phyloP scores from a whole-genome alignment of 1,140 invertebrate species.

The Hetaerina americana region DNA sequence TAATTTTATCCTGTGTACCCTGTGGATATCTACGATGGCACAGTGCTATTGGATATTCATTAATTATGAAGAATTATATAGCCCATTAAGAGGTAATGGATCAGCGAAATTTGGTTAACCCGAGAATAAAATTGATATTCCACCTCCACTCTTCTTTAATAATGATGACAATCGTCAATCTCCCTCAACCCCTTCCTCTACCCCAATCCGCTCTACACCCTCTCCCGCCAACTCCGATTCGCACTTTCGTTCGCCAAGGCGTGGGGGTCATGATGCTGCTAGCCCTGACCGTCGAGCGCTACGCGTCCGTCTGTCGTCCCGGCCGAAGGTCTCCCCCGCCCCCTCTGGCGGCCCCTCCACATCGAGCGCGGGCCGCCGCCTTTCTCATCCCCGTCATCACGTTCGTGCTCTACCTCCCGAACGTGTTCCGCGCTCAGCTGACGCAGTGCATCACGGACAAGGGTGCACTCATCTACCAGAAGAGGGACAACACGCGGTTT shows the following conservation, averaged over 20 bases:
- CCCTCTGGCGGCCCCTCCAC: constrained; percentile 41
- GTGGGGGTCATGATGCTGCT: constrained; percentile 65
- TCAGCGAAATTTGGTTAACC: no score
- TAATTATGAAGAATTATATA: no score
- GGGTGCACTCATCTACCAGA: constrained; percentile 37
- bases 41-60: no score
- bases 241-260: constrained; percentile 28
- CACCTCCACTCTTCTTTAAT: neutral
- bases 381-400: constrained; percentile 43
- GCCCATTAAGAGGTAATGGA: no score
- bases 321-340: constrained; percentile 45
- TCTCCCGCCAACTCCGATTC: neutral
- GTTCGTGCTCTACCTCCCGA: constrained; percentile 49
- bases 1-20: no score
- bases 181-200: neutral
- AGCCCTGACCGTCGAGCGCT: constrained; percentile 63
- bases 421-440: constrained; percentile 44
- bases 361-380: constrained; percentile 40
- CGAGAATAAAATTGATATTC: neutral
- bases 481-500: constrained; percentile 39
- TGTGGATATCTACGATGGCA: no score
- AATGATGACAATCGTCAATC: no score
- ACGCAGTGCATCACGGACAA: constrained; percentile 36
- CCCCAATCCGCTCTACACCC: neutral
- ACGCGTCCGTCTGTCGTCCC: constrained; percentile 68